Evolutionary conservation across 2,797 vertebrate species (phyloP).

Genomic region (Crax fasciolata): DNA sequence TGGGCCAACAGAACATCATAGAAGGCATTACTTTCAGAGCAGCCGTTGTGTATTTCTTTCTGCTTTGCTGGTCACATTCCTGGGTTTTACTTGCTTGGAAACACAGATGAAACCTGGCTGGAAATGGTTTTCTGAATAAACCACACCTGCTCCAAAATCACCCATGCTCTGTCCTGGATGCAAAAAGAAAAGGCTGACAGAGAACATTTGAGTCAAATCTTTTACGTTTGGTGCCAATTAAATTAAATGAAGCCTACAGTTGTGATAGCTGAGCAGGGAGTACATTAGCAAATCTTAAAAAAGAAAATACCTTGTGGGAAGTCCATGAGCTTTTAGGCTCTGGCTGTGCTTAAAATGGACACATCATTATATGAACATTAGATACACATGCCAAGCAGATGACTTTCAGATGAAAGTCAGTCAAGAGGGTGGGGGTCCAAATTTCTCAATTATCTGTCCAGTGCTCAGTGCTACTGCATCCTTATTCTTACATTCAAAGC

Average conservation of each 20-base stretch:
- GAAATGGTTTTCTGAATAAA: not conserved
- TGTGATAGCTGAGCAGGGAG: not conserved
- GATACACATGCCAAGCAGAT: not conserved
- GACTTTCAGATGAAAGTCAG: not conserved
- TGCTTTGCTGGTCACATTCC: not conserved
- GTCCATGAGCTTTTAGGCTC: not conserved
- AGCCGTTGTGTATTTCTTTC: not conserved
- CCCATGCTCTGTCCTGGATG: not conserved
- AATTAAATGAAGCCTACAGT: not conserved
- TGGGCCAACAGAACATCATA: not conserved
- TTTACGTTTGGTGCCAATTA: not conserved
- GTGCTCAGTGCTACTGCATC: not conserved
- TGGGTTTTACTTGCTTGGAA: not conserved
- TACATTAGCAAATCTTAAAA: not conserved
- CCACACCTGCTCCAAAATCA: not conserved
- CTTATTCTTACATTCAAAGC: conserved; percentile 3
- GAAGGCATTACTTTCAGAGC: not conserved
- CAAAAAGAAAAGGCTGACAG: not conserved
- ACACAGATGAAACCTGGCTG: not conserved
- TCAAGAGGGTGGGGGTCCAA: not conserved
- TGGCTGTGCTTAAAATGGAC: conserved; percentile 2
- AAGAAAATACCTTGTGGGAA: conserved; percentile 1
- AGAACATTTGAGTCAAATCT: not conserved
- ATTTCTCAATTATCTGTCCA: not conserved
- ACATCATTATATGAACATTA: not conserved